Evolutionary conservation across 2,888 invertebrate genomes (phyloP), one percentile per base, ranked within the genome.

Genomic region (Yponomeuta sedellus): DNA sequence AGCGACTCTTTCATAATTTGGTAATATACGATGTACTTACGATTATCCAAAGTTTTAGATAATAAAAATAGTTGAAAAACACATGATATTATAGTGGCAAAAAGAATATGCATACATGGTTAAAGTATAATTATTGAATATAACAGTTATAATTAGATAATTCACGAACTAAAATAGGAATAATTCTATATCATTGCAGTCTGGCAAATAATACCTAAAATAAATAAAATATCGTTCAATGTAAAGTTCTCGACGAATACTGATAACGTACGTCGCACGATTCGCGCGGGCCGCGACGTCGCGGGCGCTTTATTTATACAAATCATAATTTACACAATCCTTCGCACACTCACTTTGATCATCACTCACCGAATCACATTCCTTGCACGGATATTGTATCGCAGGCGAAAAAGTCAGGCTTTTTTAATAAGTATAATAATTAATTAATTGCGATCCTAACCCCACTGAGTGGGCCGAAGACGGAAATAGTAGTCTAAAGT

Each of bases 41-140:
- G 77, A 22, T 75, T 75, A 76, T 76, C 77, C 76, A 73, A 76
- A 79, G 85, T 85, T 87, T 88, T 85, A 86, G 86, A 73, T 86
- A 86, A 87, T 88, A 87, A 88, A 88, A 86, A 64, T 64, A 64
- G 12, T 64, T 64, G 56, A 19, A 52, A 10, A 61, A 61, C 28
- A 56, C 20, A 52, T 34, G 28, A 64, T 12, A 56, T 25, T 16
- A 40, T 20, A 40, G 40, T 40, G 39, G 40, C 39, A 40, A 63
- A 63, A 40, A 40, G 20, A 19, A 63, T 22, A 25, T 22, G 22
- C 61, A 39, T 64, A 64, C 11, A 64, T 56, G 56, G 56, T 64
- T 22, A 64, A 64, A 64, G 16, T 52, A 52, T 64, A 64, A 34
- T 22, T 64, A 64, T 64, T 56, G 64, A 52, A 52, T 64, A 56